phyloP scores from a whole-genome alignment of 2,113 vertebrate genomes.

The Crotalus horridus region DNA sequence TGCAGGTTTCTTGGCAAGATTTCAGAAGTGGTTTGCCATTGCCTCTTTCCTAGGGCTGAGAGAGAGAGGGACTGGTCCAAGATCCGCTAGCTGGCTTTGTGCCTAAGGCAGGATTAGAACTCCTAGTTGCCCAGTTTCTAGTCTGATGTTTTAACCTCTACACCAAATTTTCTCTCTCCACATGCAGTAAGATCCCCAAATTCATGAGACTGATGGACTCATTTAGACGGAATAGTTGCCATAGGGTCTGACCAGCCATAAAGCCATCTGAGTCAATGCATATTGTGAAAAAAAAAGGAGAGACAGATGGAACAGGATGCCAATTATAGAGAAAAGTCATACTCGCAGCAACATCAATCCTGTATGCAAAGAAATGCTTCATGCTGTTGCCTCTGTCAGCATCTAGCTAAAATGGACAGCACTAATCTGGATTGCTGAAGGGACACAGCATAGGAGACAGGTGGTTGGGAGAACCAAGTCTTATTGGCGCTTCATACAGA shows the following conservation, averaged over 20 bases:
- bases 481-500: not conserved
- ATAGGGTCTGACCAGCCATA: not conserved
- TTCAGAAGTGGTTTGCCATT: not conserved
- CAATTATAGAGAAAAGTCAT: not conserved
- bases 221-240: not conserved
- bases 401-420: not conserved
- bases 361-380: not conserved
- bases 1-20: not conserved
- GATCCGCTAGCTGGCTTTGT: not conserved
- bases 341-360: not conserved
- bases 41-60: not conserved
- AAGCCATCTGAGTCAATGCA: not conserved
- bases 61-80: not conserved
- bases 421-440: not conserved
- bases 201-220: not conserved
- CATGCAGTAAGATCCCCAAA: not conserved
- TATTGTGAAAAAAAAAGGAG: not conserved
- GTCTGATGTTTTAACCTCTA: not conserved
- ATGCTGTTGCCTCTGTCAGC: not conserved
- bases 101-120: not conserved
- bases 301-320: not conserved
- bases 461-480: not conserved
- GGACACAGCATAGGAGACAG: not conserved
- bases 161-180: not conserved
- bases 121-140: not conserved